These are phyloP conservation scores for Lasioglossum pauxillum DNA, from an alignment of 2,888 invertebrate genomes.

Conservation along the genomic window DNA sequence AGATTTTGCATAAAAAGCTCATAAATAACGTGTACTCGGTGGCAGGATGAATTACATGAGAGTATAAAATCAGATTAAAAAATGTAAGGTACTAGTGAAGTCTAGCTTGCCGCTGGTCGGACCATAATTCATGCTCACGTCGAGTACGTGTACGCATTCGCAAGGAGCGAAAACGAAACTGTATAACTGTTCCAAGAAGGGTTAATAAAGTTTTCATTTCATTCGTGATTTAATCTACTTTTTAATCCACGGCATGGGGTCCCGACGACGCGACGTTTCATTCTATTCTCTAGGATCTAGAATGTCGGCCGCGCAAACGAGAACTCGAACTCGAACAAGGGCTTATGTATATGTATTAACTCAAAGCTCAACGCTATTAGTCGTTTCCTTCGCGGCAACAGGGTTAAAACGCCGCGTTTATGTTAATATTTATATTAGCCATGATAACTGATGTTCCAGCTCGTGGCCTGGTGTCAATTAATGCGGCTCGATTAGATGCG, in stretches of 20 bases:
- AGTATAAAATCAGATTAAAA: neutral
- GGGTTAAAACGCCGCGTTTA: neutral
- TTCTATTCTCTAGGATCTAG: neutral
- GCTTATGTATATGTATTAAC: neutral
- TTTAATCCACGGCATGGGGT: neutral
- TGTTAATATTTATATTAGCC: neutral
- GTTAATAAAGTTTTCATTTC: neutral
- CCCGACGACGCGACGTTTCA: neutral
- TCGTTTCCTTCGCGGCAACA: neutral
- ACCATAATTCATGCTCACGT: neutral
- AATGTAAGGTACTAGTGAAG: neutral
- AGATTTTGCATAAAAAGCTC: neutral
- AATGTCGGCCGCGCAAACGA: neutral
- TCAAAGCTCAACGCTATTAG: neutral
- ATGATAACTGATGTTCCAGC: neutral
- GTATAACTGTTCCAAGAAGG: neutral
- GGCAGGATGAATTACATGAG: neutral
- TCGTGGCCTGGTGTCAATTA: conserved; percentile 34
- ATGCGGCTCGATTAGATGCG: conserved; percentile 41
- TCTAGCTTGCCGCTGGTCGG: neutral
- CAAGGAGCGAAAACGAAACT: neutral
- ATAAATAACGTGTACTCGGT: neutral
- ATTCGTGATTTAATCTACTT: neutral
- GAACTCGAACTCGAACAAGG: neutral
- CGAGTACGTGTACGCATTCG: neutral